These are phyloP conservation scores for Phylloscopus trochiloides DNA, from an alignment of 2,113 vertebrate species.

Conservation along the genomic window DNA sequence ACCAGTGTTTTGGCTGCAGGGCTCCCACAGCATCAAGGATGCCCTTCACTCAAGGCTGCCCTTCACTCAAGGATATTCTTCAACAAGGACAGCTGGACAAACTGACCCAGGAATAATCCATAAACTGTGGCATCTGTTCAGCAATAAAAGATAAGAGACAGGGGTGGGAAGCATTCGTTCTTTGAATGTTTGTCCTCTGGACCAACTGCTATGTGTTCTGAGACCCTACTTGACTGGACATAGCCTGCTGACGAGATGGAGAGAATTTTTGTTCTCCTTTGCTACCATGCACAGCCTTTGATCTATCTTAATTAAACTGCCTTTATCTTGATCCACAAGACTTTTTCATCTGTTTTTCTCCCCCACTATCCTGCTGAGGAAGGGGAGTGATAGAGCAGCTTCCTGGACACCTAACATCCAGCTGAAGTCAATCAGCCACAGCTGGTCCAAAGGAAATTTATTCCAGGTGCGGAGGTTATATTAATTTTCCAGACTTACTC, in stretches of 20 bases:
- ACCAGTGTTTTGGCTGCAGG: background rate
- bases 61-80: background rate
- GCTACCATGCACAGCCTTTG: accelerated
- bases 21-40: background rate
- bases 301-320: background rate
- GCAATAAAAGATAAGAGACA: background rate
- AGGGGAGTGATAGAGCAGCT: background rate
- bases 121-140: background rate
- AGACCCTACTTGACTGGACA: background rate
- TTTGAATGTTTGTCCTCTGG: background rate
- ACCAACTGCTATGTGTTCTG: accelerated
- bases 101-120: background rate
- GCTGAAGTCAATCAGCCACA: background rate
- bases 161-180: accelerated
- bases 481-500: background rate
- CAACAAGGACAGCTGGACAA: background rate
- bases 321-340: background rate
- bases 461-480: background rate
- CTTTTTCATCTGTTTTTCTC: background rate
- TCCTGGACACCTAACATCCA: background rate
- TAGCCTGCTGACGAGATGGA: background rate
- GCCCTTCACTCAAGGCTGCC: background rate
- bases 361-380: background rate
- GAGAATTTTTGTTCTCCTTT: background rate
- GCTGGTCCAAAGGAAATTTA: background rate